Evolutionary conservation across 2,888 invertebrate genomes (phyloP).

Genomic region (Pyrrhosoma nymphula): DNA sequence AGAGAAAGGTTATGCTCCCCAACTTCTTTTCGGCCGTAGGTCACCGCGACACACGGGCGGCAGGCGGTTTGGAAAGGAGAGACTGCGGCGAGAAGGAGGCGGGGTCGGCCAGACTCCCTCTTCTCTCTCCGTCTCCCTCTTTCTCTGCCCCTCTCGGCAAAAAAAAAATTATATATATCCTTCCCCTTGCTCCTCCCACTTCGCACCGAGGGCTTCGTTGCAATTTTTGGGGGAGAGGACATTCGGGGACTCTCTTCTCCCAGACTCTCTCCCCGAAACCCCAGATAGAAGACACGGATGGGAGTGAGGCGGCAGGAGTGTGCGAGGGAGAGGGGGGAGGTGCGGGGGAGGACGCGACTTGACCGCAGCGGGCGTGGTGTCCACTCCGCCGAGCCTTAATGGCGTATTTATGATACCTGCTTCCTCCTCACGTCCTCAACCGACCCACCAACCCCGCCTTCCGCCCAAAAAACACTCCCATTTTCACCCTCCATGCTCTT

Average conservation of each 20-base stretch:
- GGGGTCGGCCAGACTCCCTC: neutral
- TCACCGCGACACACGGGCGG: conserved; percentile 36
- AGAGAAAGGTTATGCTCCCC: neutral
- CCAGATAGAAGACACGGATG: neutral
- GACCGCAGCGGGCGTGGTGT: conserved; percentile 42
- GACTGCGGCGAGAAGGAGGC: neutral
- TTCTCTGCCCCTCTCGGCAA: too few species aligned
- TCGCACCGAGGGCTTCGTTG: neutral
- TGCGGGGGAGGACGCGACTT: conserved; percentile 40
- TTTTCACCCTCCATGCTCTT: neutral
- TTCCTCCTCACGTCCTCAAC: neutral
- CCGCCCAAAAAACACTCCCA: neutral
- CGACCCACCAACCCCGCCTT: neutral
- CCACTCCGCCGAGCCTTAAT: conserved; percentile 40
- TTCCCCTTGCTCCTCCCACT: neutral
- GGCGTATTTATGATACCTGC: conserved; percentile 57
- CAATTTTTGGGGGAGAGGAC: neutral
- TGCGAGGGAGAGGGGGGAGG: neutral
- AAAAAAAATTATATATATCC: neutral
- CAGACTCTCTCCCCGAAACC: neutral
- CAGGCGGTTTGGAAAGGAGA: conserved; percentile 37
- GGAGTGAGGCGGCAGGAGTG: neutral
- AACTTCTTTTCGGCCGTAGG: conserved; percentile 34
- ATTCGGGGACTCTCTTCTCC: neutral
- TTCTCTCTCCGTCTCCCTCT: neutral